Evolutionary conservation across 2,888 invertebrate species (phyloP).

Genomic region (Lasius platythorax): DNA sequence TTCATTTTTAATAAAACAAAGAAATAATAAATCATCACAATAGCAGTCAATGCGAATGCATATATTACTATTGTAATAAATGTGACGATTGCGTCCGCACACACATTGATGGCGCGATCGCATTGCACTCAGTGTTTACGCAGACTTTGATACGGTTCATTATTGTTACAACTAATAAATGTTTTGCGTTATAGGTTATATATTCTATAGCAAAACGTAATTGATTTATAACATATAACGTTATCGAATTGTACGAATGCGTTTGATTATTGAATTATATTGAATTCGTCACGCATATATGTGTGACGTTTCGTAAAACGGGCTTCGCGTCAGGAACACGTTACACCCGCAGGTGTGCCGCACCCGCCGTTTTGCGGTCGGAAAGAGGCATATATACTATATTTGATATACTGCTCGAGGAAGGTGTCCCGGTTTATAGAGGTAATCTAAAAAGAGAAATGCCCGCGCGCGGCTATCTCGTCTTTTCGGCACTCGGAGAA

Average conservation of each 20-base stretch:
- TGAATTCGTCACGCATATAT: neutral
- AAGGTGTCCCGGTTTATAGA: slow-evolving; percentile 15
- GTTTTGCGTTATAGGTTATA: neutral
- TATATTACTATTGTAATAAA: slow-evolving; percentile 27
- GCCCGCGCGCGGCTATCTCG: neutral
- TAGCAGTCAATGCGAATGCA: neutral
- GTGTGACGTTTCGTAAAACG: neutral
- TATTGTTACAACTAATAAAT: slow-evolving; percentile 37
- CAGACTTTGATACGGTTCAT: slow-evolving; percentile 2
- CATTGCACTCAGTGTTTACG: neutral
- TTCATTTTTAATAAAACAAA: neutral
- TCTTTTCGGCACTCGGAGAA: slow-evolving; percentile 37
- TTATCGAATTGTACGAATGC: slow-evolving; percentile 36
- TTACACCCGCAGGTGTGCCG: slow-evolving; percentile 11
- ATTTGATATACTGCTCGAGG: slow-evolving; percentile 26
- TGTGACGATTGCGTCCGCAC: slow-evolving; percentile 3
- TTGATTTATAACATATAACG: slow-evolving; percentile 11
- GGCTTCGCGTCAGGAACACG: neutral
- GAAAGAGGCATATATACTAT: neutral
- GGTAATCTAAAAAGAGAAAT: slow-evolving; percentile 42
- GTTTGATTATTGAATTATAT: slow-evolving; percentile 36
- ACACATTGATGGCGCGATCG: neutral
- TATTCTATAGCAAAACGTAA: slow-evolving; percentile 30
- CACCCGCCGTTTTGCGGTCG: slow-evolving; percentile 13
- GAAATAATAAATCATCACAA: neutral